Evolutionary conservation across 2,113 vertebrate species (phyloP), one percentile per base, ranked within the genome.

Genomic region (Peromyscus leucopus): DNA sequence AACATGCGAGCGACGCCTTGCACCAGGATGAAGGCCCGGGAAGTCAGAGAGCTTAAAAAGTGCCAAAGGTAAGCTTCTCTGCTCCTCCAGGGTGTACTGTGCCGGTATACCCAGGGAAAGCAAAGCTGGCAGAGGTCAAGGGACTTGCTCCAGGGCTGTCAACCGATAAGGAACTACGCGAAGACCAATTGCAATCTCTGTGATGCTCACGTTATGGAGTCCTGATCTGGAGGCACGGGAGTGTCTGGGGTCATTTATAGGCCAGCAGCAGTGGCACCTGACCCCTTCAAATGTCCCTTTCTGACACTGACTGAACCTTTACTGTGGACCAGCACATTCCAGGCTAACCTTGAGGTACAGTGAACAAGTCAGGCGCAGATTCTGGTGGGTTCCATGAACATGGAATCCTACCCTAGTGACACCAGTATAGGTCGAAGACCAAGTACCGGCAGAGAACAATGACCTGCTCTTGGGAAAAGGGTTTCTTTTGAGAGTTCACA

Each of bases 1-100:
- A 1, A 36, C 5, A 2, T 0, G 19, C 6, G 31, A 24, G 22
- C 67, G 0, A 4, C 3, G 39, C 11, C 19, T 65, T 39, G 51
- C 36, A 0, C 61, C 31, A 1, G 48, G 11, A 61, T 17, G 65
- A 16, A 13, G 46, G 11, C 7, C 26, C 19, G 48, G 22, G 7
- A 71, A n/a, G 59, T 36, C 15, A 1, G 10, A 9, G 39, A 7
- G 57, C 24, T 33, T 12, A 10, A 22, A 21, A 46, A 55, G 48
- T n/a, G 28, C n/a, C 22, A 1, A 0, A 39, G 4, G 21, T 4
- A 1, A 33, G 17, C 26, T 6, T 9, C 42, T 46, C 24, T 48
- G 31, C 24, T 76, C 65, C 67, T n/a, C 1, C 0, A 0, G 10
- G 63, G 8, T 39, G 19, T 33, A 2, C 42, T 74, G 39, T 42